phyloP scores from a whole-genome alignment of 2,113 vertebrate genomes.

The Smithornis capensis region DNA sequence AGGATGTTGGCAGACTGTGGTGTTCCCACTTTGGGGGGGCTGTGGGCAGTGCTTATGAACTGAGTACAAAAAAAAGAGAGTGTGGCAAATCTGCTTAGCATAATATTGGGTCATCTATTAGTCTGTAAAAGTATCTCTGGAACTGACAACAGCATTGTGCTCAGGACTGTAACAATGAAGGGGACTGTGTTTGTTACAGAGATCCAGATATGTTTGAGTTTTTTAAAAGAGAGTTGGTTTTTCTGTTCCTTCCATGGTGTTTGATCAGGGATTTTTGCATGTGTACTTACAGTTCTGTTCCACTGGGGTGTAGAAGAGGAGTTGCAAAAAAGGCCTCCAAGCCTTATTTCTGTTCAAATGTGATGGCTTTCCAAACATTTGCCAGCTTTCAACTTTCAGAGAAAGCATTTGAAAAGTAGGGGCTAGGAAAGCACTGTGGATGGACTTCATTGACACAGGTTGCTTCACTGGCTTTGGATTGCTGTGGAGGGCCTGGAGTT shows the following conservation, averaged over 20 bases:
- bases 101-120: background rate
- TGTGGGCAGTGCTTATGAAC: background rate
- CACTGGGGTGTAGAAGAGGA: background rate
- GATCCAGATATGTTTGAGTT: background rate
- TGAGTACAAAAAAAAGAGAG: background rate
- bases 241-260: background rate
- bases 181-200: background rate
- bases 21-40: background rate
- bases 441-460: background rate
- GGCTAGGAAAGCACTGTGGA: rapidly evolving
- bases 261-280: background rate
- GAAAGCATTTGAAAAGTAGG: background rate
- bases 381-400: background rate
- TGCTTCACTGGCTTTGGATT: background rate
- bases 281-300: background rate
- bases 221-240: background rate
- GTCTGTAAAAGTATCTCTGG: background rate
- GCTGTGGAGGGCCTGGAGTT: background rate
- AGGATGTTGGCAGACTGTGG: background rate
- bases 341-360: background rate
- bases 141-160: background rate
- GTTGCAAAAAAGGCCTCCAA: background rate
- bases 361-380: background rate
- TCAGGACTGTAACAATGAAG: background rate
- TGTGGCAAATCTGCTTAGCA: background rate